Evolutionary conservation across 2,888 invertebrate genomes (phyloP).

Genomic region (Andricus curvator): DNA sequence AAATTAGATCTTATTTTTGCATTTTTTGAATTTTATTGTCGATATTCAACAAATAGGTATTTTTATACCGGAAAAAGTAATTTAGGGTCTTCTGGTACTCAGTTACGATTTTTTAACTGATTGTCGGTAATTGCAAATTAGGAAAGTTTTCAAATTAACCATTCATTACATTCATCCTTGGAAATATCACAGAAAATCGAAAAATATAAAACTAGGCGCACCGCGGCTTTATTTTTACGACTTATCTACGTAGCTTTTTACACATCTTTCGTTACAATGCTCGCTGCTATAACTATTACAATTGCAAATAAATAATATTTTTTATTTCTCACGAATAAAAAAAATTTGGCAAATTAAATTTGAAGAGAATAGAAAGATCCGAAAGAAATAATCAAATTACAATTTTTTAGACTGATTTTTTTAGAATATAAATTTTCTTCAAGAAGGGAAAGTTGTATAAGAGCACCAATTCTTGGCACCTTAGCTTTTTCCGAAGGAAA

Average conservation of each 20-base stretch:
- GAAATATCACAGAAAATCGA: conserved; percentile 41
- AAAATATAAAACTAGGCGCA: conserved; percentile 39
- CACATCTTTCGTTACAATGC: conserved; percentile 19
- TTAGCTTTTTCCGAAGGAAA: too few species aligned
- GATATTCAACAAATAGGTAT: background rate
- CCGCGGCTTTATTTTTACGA: conserved; percentile 25
- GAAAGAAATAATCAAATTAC: too few species aligned
- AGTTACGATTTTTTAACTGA: background rate
- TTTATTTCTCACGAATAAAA: background rate
- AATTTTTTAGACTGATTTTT: background rate
- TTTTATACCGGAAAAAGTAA: background rate
- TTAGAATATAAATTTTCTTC: background rate
- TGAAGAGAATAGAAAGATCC: too few species aligned
- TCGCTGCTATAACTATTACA: conserved; percentile 21
- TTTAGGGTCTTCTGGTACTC: background rate
- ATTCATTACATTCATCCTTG: conserved; percentile 17
- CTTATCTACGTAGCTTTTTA: conserved; percentile 30
- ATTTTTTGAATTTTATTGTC: background rate
- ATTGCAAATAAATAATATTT: conserved; percentile 2
- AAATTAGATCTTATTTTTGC: background rate
- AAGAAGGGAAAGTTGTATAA: background rate
- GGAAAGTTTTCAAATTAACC: background rate
- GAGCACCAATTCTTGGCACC: too few species aligned
- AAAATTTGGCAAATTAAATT: background rate
- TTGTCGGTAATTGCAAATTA: background rate